Evolutionary conservation across 2,888 invertebrate species (phyloP).

Genomic region (Conus canariensis): DNA sequence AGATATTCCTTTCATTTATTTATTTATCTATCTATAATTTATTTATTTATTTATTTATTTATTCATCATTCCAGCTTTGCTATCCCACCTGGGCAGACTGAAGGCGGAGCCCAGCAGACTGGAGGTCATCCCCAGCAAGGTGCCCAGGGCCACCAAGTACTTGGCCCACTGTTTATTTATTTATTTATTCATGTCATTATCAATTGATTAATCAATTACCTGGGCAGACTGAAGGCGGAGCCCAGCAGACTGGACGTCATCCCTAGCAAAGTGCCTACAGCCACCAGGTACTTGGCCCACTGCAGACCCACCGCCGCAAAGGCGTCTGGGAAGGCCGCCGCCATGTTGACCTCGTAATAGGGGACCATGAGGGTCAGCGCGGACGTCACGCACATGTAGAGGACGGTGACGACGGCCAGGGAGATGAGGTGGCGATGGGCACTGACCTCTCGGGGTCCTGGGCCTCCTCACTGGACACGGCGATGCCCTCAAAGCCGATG

Average conservation of each 20-base stretch:
- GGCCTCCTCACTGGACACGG: constrained; percentile 79
- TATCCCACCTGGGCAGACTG: constrained; percentile 86
- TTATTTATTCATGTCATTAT: too few species aligned
- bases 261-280: constrained; percentile 74
- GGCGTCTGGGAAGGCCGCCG: constrained; percentile 74
- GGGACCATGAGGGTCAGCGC: constrained; percentile 75
- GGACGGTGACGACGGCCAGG: constrained; percentile 68
- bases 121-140: constrained; percentile 75
- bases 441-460: constrained; percentile 76
- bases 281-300: constrained; percentile 76
- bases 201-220: constrained; percentile 77
- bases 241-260: constrained; percentile 82
- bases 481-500: constrained; percentile 79
- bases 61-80: too few species aligned
- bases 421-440: constrained; percentile 76
- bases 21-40: too few species aligned
- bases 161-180: constrained; percentile 68
- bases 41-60: too few species aligned
- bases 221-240: constrained; percentile 90
- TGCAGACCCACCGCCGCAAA: constrained; percentile 68
- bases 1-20: too few species aligned
- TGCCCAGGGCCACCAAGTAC: constrained; percentile 74
- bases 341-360: constrained; percentile 65
- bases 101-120: constrained; percentile 88
- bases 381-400: constrained; percentile 73